Percentiles rank a stretch among this genome's conserved stretches.
phyloP scores from a whole-genome alignment of 2,888 invertebrate species.

The Chesias legatella region DNA sequence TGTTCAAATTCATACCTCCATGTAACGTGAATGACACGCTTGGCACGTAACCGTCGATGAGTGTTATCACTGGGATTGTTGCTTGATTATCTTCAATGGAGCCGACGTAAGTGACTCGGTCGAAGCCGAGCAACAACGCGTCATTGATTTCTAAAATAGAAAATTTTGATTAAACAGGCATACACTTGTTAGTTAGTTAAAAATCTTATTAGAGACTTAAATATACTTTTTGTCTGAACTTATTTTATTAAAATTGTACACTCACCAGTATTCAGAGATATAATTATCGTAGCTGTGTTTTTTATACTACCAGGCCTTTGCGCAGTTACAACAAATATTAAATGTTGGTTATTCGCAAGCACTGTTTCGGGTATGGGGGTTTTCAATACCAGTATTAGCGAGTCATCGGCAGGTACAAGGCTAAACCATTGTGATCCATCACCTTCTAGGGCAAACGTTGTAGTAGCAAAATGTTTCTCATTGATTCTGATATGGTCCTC shows the following conservation, averaged over 20 bases:
- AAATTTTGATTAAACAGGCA: not conserved
- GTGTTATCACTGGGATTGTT: conserved; percentile 32
- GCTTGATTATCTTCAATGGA: conserved; percentile 26
- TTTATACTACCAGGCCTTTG: conserved; percentile 16
- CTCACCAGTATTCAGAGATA: conserved; percentile 18
- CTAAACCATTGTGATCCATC: conserved; percentile 25
- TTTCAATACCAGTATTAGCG: conserved; percentile 17
- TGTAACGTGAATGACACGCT: conserved; percentile 33
- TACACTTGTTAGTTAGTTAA: no score
- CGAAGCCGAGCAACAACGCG: conserved; percentile 32
- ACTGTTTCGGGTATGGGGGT: conserved; percentile 30
- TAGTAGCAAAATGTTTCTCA: conserved; percentile 15
- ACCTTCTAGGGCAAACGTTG: conserved; percentile 22
- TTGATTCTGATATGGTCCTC: conserved; percentile 18
- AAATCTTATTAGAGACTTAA: no score
- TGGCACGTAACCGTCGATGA: conserved; percentile 34
- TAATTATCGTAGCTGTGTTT: conserved; percentile 30
- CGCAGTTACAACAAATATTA: conserved; percentile 30
- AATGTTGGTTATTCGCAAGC: conserved; percentile 24
- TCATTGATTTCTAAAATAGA: conserved; percentile 6
- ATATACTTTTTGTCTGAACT: no score
- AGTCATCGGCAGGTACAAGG: conserved; percentile 16
- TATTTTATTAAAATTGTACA: no score
- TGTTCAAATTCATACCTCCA: conserved; percentile 32
- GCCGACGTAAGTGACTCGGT: conserved; percentile 35